Conservation (phyloP, 2,797 vertebrate species). For the Coranthus polyacanthus region DNA sequence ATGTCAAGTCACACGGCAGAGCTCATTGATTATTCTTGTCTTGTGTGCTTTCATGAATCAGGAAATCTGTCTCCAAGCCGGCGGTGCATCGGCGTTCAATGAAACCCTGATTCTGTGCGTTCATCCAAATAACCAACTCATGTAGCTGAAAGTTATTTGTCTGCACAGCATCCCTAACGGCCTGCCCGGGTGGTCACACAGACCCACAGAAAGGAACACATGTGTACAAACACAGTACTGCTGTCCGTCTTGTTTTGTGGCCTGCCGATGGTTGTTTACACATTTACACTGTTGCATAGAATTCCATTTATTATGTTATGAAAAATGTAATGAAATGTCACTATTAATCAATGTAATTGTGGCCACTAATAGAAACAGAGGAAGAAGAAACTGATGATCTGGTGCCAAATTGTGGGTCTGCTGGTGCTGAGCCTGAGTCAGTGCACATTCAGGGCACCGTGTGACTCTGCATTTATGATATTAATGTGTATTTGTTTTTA, state of each 20-base stretch:
- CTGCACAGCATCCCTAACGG: constrained; percentile 7
- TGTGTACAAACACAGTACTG: constrained; percentile 6
- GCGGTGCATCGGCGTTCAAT: constrained; percentile 37
- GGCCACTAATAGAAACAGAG: constrained; percentile 58
- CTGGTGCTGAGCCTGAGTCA: constrained; percentile 33
- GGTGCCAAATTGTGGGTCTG: constrained; percentile 49
- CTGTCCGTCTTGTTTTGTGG: constrained; percentile 43
- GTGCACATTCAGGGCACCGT: constrained; percentile 30
- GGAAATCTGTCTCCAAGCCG: constrained; percentile 55
- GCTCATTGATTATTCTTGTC: constrained; percentile 63
- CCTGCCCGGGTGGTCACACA: neutral
- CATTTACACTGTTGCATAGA: constrained; percentile 40
- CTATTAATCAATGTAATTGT: constrained; percentile 73
- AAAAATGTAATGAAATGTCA: constrained; percentile 73
- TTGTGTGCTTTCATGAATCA: constrained; percentile 50
- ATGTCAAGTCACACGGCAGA: constrained; percentile 31
- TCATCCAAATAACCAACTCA: constrained; percentile 56
- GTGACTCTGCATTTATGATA: constrained; percentile 47
- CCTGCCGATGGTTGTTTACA: constrained; percentile 10
- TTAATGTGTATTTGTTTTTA: constrained; percentile 76
- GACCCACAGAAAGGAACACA: constrained; percentile 1
- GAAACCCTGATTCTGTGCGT: constrained; percentile 40
- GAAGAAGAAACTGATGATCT: constrained; percentile 56
- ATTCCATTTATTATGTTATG: constrained; percentile 49
- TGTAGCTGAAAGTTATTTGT: constrained; percentile 50